phyloP scores from a whole-genome alignment of 2,113 vertebrate genomes.

The Calidris pugnax region DNA sequence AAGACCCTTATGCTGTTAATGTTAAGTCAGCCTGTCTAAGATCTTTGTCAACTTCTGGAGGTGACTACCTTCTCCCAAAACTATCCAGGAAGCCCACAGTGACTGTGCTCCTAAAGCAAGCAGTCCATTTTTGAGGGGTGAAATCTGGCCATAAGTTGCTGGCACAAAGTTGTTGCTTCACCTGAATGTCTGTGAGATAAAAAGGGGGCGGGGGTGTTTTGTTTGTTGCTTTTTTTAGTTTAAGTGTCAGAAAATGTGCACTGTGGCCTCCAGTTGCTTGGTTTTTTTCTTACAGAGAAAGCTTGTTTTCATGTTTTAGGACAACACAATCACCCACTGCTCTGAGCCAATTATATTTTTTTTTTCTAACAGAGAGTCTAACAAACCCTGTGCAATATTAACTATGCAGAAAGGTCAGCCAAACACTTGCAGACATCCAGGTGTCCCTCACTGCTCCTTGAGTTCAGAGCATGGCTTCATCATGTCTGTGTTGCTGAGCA shows the following conservation, averaged over 20 bases:
- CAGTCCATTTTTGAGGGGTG: background rate
- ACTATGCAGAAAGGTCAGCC: conserved; percentile 22
- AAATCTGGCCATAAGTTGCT: background rate
- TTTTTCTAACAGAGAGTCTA: background rate
- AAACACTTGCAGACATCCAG: background rate
- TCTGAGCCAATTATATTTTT: background rate
- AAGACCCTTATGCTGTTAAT: background rate
- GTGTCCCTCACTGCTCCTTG: background rate
- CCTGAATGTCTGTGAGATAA: background rate
- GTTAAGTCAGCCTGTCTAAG: background rate
- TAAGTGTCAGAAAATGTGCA: background rate
- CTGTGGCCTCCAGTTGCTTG: background rate
- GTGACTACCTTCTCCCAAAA: background rate
- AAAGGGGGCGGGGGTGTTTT: background rate
- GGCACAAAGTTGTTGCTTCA: background rate
- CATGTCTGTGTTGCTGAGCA: background rate
- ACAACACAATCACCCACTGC: background rate
- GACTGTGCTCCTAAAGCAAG: background rate
- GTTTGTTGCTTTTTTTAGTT: background rate
- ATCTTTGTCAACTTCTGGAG: background rate
- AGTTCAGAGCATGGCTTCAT: background rate
- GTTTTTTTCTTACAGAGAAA: background rate
- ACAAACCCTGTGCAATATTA: conserved; percentile 54
- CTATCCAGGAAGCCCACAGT: background rate
- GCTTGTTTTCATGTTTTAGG: background rate